phyloP scores from a whole-genome alignment of 2,113 vertebrate species.

The Romanogobio albipinnatus region DNA sequence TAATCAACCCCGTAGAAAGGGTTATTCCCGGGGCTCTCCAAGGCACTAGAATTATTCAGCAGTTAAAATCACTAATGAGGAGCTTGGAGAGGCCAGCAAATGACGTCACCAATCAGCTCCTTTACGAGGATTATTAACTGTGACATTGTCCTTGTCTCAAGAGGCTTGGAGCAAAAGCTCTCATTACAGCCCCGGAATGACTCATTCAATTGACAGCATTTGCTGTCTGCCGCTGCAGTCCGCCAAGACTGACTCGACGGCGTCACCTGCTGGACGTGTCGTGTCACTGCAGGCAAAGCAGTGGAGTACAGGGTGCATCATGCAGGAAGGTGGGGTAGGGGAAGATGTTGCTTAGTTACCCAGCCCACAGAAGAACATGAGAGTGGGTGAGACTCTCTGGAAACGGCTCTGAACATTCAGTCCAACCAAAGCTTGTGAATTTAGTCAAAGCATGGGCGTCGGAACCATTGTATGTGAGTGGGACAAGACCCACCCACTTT shows the following conservation, averaged over 20 bases:
- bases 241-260: conserved; percentile 52
- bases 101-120: conserved; percentile 15
- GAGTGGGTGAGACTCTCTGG: conserved; percentile 50
- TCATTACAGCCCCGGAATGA: conserved; percentile 58
- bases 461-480: no score
- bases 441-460: no score
- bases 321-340: conserved; percentile 48
- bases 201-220: conserved; percentile 58
- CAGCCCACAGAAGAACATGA: conserved; percentile 42
- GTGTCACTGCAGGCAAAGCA: conserved; percentile 37
- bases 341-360: conserved; percentile 60
- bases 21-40: conserved; percentile 36
- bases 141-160: conserved; percentile 35
- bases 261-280: conserved; percentile 62
- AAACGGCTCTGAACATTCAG: conserved; percentile 37
- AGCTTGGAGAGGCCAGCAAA: conserved; percentile 7
- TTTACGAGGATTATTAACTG: conserved; percentile 18
- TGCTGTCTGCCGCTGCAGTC: not conserved
- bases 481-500: no score
- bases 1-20: conserved; percentile 30
- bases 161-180: conserved; percentile 53
- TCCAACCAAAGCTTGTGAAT: not conserved
- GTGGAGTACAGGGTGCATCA: not conserved
- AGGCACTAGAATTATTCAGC: conserved; percentile 27
- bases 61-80: conserved; percentile 33